Evolutionary conservation across 2,797 vertebrate species (phyloP), one percentile per base, ranked within the genome.

Genomic region (Cacajao melanocephalus): DNA sequence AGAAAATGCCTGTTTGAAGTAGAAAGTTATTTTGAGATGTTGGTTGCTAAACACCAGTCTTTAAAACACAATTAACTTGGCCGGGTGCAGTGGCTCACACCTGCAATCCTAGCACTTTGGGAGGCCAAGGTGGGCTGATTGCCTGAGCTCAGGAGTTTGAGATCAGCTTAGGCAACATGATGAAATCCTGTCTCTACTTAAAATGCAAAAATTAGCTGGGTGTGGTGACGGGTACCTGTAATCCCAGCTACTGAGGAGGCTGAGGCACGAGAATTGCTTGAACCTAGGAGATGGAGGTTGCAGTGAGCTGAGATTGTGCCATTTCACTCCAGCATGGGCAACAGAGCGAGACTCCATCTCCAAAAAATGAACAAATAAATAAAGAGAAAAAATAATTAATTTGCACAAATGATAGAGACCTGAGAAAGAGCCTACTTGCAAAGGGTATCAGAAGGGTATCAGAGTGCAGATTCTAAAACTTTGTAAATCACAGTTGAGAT

Each of bases 401-500:
- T 26, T 26, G 36, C 2, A 44, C 24, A 26, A 26, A 36, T 1
- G 12, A 20, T 2, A n/a, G 50, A 10, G 0, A 4, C 57, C 30
- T 58, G 22, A 48, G 61, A 26, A 44, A 28, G 48, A 13, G 57
- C 0, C 10, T 24, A 24, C 7, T 9, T 57, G 33, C 2, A 24
- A 7, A 9, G 0, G 4, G 0, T 13, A 15, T 50, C 39, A 20
- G 20, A 22, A 4, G 55, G 55, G 57, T 58, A n/a, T 67, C 61
- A 67, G 61, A n/a, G 61, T 10, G 11, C 12, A 28, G 19, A 20
- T 12, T 48, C 0, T 78, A 12, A 1, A n/a, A 26, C 1, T 36
- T n/a, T 50, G 4, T 11, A 76, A 70, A 9, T 13, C n/a, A 22
- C 33, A 41, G 8, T 13, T 8, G 22, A 15, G 22, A 19, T 28